Evolutionary conservation across 2,888 invertebrate genomes (phyloP), one percentile per base, ranked within the genome.

Genomic region (Hetaerina titia): DNA sequence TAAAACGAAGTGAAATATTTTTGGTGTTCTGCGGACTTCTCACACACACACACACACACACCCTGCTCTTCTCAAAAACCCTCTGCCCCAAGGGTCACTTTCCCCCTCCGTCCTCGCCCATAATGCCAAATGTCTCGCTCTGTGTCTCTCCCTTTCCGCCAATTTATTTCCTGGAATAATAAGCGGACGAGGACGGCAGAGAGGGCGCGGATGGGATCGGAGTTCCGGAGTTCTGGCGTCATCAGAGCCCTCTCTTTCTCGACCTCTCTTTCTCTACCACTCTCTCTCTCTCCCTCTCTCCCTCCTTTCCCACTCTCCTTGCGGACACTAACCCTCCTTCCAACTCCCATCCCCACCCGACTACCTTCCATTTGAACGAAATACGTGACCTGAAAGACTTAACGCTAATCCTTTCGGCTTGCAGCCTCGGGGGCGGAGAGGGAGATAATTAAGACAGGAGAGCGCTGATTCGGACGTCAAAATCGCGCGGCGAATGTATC

Each of bases 371-470:
- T 81, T 81, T 31, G 81, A 25, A 31, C 31, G 31, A 22, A 81
- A 81, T 81, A 81, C 81, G 81, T 81, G 81, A 81, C 81, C 81
- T 31, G 81, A 81, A 31, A 81, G 69, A 31, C 81, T 31, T 81
- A 11, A 4, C 31, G 25, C 81, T 13, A 31, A 81, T 81, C 81
- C 81, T 31, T 81, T 15, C 81, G 8, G 25, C 81, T 31, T 31
- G 11, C 81, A 31, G 31, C 11, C 5, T 9, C 22, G n/a, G 31
- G 31, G 1, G 15, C 15, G 81, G 31, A 25, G 31, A 25, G 4
- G 11, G 81, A 15, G 81, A 81, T 81, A 81, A 81, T 81, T 81
- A 81, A 15, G 81, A 81, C 45, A 31, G 81, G 25, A 15, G 22
- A 81, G 31, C 25, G 22, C 31, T 81, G 31, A 81, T 81, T 81